Base-by-base conservation (phyloP, 1,140 invertebrate species). In the Lordiphosa mommai region DNA sequence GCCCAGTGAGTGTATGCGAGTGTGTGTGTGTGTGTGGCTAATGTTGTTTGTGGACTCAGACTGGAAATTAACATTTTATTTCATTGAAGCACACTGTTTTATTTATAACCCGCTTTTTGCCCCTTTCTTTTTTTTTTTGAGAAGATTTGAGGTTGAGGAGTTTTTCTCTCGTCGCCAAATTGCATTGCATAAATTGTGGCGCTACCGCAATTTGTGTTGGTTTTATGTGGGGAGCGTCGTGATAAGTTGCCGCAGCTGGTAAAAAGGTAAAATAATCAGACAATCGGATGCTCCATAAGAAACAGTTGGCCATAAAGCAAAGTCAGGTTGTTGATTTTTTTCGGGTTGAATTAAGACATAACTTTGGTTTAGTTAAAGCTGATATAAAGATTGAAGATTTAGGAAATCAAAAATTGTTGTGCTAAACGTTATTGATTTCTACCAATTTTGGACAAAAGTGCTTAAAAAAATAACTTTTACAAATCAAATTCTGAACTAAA, bases 121-220 rank as follows among this genome's bases (percentile, higher is more conserved):
- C 34, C 33, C 56, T 12, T 46, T 16, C 30, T 32, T 61, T 12
- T 46, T 16, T 41, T 32, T 10, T 23, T 4, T 2, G n/a, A 44
- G 32, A 51, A 20, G 34, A 36, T 37, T 27, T 37, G 38, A 13
- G 32, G 40, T 52, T 56, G 27, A 23, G 14, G 50, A 34, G 16
- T 57, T 58, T 47, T 56, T 46, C 23, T 4, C 27, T 44, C 36
- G 59, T 41, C 51, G 37, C 51, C 38, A 72, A 76, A 82, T 77
- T 79, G 55, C 65, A 84, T 46, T 60, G 61, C 69, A 76, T 76
- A 82, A 71, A 77, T 70, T 77, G 61, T 13, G 16, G 6, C 9
- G 1, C 6, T 3, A 10, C 7, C 30, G 33, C 44, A 33, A 32
- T 56, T 12, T 64, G 37, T 56, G 59, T 52, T 36, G 38, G 32